These are phyloP conservation scores for Pseudochaenichthys georgianus DNA, from an alignment of 2,797 vertebrate genomes.

Conservation along the genomic window DNA sequence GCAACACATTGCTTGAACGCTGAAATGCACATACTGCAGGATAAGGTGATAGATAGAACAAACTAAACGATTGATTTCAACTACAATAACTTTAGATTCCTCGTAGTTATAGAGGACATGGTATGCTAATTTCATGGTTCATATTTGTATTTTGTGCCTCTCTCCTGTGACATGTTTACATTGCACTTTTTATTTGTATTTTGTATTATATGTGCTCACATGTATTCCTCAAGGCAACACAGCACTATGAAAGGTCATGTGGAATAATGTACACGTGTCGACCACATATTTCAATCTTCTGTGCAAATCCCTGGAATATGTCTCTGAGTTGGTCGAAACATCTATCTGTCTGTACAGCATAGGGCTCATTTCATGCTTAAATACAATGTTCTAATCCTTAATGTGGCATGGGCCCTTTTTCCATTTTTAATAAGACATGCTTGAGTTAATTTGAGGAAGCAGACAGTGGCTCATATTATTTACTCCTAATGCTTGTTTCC, in stretches of 20 bases:
- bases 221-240: slow-evolving; percentile 46
- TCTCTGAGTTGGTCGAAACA: slow-evolving; percentile 52
- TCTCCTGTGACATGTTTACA: slow-evolving; percentile 1
- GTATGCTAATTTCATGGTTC: no score
- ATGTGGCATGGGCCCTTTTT: slow-evolving; percentile 67
- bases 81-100: slow-evolving; percentile 29
- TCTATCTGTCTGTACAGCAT: slow-evolving; percentile 54
- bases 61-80: slow-evolving; percentile 53
- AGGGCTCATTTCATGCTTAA: slow-evolving; percentile 78
- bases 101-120: slow-evolving; percentile 28
- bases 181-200: no score
- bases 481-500: slow-evolving; percentile 75
- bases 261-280: slow-evolving; percentile 60
- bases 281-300: slow-evolving; percentile 41
- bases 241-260: slow-evolving; percentile 43
- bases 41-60: slow-evolving; percentile 57
- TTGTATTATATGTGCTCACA: slow-evolving; percentile 6
- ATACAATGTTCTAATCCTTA: slow-evolving; percentile 75
- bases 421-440: slow-evolving; percentile 80
- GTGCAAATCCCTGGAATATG: slow-evolving; percentile 46
- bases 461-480: slow-evolving; percentile 74
- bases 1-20: slow-evolving; percentile 58
- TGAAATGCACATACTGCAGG: slow-evolving; percentile 55
- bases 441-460: slow-evolving; percentile 69
- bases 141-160: no score